phyloP scores from a whole-genome alignment of 1,140 invertebrate species.

The Augochlora pura region DNA sequence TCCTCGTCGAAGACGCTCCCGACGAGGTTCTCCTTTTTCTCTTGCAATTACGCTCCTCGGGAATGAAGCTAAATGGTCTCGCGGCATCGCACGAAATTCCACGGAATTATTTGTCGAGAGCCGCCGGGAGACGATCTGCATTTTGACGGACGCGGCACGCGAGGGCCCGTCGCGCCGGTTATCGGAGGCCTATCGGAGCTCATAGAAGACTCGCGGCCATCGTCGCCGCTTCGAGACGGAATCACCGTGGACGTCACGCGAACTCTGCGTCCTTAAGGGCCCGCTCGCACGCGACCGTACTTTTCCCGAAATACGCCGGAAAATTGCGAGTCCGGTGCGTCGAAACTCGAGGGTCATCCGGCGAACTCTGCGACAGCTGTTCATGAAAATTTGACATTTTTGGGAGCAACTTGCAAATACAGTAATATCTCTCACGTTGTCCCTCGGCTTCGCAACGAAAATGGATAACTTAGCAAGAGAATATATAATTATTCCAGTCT shows the following conservation, averaged over 20 bases:
- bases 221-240: constrained; percentile 37
- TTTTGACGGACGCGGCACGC: constrained; percentile 32
- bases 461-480: too few species aligned
- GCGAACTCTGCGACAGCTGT: not conserved
- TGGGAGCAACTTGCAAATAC: too few species aligned
- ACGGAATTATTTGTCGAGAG: constrained; percentile 27
- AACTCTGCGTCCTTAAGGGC: constrained; percentile 22
- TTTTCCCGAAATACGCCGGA: constrained; percentile 11
- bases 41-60: too few species aligned
- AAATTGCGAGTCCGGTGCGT: constrained; percentile 25
- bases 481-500: too few species aligned
- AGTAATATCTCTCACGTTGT: too few species aligned
- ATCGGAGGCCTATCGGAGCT: constrained; percentile 31
- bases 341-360: constrained; percentile 15
- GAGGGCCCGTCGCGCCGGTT: constrained; percentile 22
- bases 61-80: too few species aligned
- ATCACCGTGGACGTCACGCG: constrained; percentile 46
- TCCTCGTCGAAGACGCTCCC: not conserved
- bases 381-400: too few species aligned
- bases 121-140: constrained; percentile 19
- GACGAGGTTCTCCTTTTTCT: not conserved
- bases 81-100: not conserved
- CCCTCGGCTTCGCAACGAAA: too few species aligned
- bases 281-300: constrained; percentile 31
- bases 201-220: constrained; percentile 26